Evolutionary conservation across 2,888 invertebrate genomes (phyloP).

Genomic region (Zele albiditarsus): DNA sequence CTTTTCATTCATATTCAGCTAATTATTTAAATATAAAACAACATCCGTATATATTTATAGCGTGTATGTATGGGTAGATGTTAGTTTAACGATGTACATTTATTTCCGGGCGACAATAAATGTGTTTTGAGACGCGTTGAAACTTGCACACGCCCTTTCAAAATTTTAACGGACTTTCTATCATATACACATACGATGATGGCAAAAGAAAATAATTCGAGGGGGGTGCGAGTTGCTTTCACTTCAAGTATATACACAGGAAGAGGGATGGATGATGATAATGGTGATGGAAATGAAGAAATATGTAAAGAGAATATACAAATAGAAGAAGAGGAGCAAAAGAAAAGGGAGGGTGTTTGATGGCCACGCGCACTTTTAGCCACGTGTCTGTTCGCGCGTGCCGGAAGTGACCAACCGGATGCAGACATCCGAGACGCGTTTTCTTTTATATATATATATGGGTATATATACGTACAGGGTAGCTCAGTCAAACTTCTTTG

Average conservation of each 20-base stretch:
- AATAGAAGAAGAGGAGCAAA: background rate
- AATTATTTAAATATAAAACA: no score
- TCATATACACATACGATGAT: background rate
- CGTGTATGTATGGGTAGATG: background rate
- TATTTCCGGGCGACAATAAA: conserved; percentile 30
- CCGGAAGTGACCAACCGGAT: conserved; percentile 73
- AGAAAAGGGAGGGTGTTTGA: conserved; percentile 39
- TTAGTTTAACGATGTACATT: conserved; percentile 22
- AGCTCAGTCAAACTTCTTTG: conserved; percentile 48
- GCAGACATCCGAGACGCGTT: conserved; percentile 68
- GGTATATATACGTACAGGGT: no score
- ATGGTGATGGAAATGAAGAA: background rate
- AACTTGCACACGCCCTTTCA: background rate
- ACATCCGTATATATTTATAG: no score
- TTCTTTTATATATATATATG: conserved; percentile 33
- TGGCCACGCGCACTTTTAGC: conserved; percentile 55
- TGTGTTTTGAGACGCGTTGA: conserved; percentile 11
- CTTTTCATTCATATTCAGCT: no score
- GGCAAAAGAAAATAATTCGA: conserved; percentile 45
- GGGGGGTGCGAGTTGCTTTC: conserved; percentile 45
- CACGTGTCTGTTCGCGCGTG: conserved; percentile 71
- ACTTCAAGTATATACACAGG: conserved; percentile 33
- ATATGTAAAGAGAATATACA: background rate
- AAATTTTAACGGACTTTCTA: background rate
- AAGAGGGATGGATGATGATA: background rate